Conservation (phyloP, 2,888 invertebrate genomes). For the Agonopterix alstromeriana region DNA sequence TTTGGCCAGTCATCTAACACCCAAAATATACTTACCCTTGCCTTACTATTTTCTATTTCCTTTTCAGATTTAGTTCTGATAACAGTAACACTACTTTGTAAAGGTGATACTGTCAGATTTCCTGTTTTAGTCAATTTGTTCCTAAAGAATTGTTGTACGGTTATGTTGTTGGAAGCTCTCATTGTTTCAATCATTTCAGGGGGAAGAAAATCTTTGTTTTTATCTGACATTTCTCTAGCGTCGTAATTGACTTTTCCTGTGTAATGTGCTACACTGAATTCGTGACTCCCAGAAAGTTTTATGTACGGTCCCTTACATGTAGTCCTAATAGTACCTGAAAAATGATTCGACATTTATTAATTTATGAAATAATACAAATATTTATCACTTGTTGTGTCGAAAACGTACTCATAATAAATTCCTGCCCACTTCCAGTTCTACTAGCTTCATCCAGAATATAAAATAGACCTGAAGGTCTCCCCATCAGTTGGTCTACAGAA, state of each 20-base stretch:
- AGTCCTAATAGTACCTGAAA: constrained; percentile 74
- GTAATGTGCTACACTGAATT: constrained; percentile 92
- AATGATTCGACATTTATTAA: background rate
- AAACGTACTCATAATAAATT: constrained; percentile 82
- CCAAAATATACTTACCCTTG: constrained; percentile 56
- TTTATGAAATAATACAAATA: background rate
- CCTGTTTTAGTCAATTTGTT: constrained; percentile 91
- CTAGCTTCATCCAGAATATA: constrained; percentile 93
- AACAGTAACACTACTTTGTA: constrained; percentile 44
- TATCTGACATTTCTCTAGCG: constrained; percentile 88
- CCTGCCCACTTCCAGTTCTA: constrained; percentile 81
- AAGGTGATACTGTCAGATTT: constrained; percentile 80
- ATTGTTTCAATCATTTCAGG: constrained; percentile 93
- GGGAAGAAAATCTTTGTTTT: constrained; percentile 93
- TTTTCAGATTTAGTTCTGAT: constrained; percentile 62
- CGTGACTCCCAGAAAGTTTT: constrained; percentile 76
- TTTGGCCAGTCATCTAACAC: background rate
- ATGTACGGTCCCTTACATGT: constrained; percentile 73
- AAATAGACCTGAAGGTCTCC: constrained; percentile 88
- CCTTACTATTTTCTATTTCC: constrained; percentile 61
- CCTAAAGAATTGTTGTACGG: constrained; percentile 86
- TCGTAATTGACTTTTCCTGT: constrained; percentile 93
- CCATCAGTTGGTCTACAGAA: constrained; percentile 91
- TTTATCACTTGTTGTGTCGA: background rate
- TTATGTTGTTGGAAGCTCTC: constrained; percentile 82